These are phyloP conservation scores for Hyppa rectilinea DNA, from an alignment of 2,888 invertebrate species.

Conservation along the genomic window DNA sequence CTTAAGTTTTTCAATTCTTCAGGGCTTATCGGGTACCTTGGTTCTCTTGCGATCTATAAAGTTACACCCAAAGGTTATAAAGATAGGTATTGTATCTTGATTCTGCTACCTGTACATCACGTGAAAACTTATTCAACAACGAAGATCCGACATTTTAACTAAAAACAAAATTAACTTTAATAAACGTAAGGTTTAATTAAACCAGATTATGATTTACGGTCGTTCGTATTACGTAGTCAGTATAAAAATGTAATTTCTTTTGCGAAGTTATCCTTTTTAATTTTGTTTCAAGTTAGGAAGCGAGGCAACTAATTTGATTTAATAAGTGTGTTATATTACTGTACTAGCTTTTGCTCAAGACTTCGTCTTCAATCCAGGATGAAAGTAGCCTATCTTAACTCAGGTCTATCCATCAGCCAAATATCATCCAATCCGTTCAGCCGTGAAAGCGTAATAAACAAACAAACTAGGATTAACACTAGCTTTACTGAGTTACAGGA, in stretches of 20 bases:
- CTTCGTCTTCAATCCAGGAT: too few species aligned
- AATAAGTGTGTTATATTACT: conserved; percentile 23
- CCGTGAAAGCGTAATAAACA: too few species aligned
- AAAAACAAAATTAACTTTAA: conserved; percentile 19
- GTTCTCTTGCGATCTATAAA: too few species aligned
- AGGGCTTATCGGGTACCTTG: too few species aligned
- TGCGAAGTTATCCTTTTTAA: conserved; percentile 51
- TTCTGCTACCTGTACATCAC: neutral
- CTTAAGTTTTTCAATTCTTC: too few species aligned
- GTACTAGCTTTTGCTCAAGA: conserved; percentile 30
- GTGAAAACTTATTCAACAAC: neutral
- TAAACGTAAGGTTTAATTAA: conserved; percentile 60
- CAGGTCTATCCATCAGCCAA: too few species aligned
- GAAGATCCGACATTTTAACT: conserved; percentile 2
- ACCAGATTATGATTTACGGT: conserved; percentile 61
- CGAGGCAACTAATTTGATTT: conserved; percentile 36
- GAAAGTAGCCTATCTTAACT: too few species aligned
- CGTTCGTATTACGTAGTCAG: conserved; percentile 45
- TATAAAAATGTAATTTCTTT: conserved; percentile 59
- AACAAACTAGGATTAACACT: too few species aligned
- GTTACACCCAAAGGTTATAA: too few species aligned
- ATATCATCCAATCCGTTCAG: too few species aligned
- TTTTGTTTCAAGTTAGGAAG: conserved; percentile 35
- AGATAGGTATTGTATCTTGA: too few species aligned
- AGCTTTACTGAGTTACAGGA: conserved; percentile 1